Conservation (phyloP, 2,888 invertebrate genomes). For the Erebia palarica region DNA sequence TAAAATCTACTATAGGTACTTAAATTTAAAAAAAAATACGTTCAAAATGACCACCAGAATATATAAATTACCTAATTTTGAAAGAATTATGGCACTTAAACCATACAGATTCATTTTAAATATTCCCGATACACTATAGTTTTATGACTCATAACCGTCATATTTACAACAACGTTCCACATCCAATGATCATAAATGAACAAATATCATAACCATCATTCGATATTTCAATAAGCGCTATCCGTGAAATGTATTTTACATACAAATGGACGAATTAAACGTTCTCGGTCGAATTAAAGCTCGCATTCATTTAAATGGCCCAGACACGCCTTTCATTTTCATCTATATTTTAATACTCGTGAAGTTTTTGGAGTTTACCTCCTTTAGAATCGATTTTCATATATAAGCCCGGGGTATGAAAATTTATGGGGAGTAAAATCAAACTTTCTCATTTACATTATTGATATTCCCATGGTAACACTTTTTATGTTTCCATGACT, state of each 20-base stretch:
- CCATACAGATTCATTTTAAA: not conserved
- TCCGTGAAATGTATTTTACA: slow-evolving; percentile 36
- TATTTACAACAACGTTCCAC: slow-evolving; percentile 10
- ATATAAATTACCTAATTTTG: not conserved
- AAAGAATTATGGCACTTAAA: not conserved
- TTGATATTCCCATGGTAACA: no score
- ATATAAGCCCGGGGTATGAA: no score
- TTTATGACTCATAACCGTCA: slow-evolving; percentile 13
- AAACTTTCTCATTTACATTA: no score
- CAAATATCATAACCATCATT: slow-evolving; percentile 25
- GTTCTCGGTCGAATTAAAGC: slow-evolving; percentile 11
- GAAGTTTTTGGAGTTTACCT: no score
- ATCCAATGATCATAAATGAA: slow-evolving; percentile 18
- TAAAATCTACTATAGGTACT: not conserved
- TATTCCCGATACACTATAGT: slow-evolving; percentile 1
- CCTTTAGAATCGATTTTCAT: no score
- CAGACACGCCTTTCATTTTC: slow-evolving; percentile 1
- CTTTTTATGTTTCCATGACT: no score
- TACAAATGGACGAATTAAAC: slow-evolving; percentile 27
- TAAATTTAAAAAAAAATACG: no score
- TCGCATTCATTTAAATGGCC: not conserved
- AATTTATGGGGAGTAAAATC: no score
- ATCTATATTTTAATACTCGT: not conserved
- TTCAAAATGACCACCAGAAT: not conserved
- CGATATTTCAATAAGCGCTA: slow-evolving; percentile 38